These are phyloP conservation scores for Callinectes sapidus DNA, from an alignment of 2,888 invertebrate genomes.

Conservation along the genomic window DNA sequence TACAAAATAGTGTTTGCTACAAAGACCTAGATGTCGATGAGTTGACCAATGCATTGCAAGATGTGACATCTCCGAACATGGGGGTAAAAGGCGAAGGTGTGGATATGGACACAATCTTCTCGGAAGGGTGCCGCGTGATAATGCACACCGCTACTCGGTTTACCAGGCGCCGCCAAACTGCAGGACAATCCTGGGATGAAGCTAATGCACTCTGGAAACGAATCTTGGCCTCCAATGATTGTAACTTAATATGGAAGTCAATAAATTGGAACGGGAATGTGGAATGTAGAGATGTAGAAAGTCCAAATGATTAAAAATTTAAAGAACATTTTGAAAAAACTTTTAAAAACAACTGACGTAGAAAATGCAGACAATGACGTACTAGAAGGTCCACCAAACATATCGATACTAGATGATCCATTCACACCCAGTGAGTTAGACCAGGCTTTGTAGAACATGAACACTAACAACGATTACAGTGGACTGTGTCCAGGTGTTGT, in stretches of 20 bases:
- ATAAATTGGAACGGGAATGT: background rate
- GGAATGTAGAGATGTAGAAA: background rate
- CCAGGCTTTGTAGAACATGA: background rate
- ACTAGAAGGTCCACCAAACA: background rate
- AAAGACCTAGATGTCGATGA: background rate
- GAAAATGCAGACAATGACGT: background rate
- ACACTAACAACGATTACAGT: background rate
- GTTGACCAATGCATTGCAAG: background rate
- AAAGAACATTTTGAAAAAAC: conserved; percentile 10
- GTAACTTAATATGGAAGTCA: background rate
- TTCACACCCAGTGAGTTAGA: background rate
- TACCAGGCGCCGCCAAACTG: background rate
- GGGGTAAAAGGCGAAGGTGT: background rate
- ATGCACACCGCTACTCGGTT: background rate
- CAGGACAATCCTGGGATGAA: background rate
- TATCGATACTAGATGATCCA: background rate
- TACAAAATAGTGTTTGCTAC: conserved; percentile 8
- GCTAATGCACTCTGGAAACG: conserved; percentile 24
- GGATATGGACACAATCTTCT: background rate
- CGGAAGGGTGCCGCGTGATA: background rate
- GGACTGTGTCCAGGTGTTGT: background rate
- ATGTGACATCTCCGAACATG: background rate
- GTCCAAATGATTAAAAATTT: background rate
- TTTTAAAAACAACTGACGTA: background rate
- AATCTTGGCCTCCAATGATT: background rate